A percentile compares a stretch with the other conserved stretches of the same genome.
Conservation (phyloP, 2,113 vertebrate species). For the Budorcas taxicolor region DNA sequence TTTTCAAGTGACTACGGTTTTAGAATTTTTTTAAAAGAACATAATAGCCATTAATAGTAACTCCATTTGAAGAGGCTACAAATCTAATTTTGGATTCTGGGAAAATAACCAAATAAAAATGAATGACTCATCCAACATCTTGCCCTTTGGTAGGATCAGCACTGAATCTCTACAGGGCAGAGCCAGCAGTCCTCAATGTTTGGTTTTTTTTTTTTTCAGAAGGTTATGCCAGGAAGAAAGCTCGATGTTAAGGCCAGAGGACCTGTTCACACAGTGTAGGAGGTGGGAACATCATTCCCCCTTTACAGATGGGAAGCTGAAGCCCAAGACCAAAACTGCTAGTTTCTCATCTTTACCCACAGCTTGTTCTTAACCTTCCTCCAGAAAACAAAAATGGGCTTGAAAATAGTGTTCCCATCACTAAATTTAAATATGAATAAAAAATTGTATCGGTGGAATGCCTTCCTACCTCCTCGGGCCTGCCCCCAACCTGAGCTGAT, state of each 20-base stretch:
- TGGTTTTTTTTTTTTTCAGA: not conserved
- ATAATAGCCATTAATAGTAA: not conserved
- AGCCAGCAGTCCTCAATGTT: not conserved
- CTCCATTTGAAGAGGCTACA: not conserved
- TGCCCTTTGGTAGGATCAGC: not conserved
- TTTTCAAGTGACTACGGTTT: not conserved
- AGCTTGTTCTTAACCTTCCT: not conserved
- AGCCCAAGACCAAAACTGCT: not conserved
- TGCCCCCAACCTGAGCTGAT: not conserved
- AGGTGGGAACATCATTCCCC: not conserved
- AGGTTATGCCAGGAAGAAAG: not conserved
- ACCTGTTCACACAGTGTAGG: not conserved
- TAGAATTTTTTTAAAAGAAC: not conserved
- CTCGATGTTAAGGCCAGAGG: not conserved
- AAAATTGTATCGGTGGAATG: not conserved
- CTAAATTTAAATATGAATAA: not conserved
- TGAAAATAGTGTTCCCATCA: not conserved
- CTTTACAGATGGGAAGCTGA: not conserved
- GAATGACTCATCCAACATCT: not conserved
- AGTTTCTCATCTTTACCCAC: not conserved
- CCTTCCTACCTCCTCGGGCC: not conserved
- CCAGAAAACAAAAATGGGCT: not conserved
- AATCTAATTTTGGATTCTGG: not conserved
- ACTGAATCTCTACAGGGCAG: not conserved
- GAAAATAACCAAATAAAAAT: constrained; percentile 28